Evolutionary conservation across 1,140 invertebrate species (phyloP), one percentile per base, ranked within the genome.

Genomic region (Megalopta genalis): DNA sequence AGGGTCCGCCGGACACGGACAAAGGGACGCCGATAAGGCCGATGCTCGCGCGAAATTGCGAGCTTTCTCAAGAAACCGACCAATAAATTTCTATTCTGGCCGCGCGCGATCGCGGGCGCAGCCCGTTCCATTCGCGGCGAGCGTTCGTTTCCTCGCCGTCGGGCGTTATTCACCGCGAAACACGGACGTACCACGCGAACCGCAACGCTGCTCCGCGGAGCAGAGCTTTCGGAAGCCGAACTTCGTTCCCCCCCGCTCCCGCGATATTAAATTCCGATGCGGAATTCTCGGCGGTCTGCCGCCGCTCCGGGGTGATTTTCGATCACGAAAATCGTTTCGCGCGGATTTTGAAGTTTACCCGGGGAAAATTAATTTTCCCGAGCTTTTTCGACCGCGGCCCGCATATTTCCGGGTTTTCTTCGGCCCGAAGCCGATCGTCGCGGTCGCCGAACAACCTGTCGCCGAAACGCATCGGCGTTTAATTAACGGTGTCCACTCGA

Each of bases 401-500:
- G 54, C 9, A 57, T 57, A 5, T 57, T n/a, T 9, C 1, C 7
- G 21, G 8, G n/a, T n/a, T n/a, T 7, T 9, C 6, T n/a, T 6
- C 8, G 5, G 18, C 5, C 7, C 52, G 52, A 54, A 65, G 23
- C 39, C 63, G 63, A 3, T 21, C 46, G 14, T 2, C 21, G 5
- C 1, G 52, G 62, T 16, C 23, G 42, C n/a, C 37, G 16, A 59
- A 52, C 60, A 70, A 66, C 52, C 5, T 63, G 39, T 69, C 65
- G 68, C n/a, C 21, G 59, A 71, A 85, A 80, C 77, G 65, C 37
- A 49, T 78, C 73, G 73, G 54, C 83, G 68, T 81, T 84, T 77
- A 74, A 85, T 85, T 81, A 85, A 84, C 77, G 68, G 21, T 54
- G 18, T 27, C 59, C 82, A 81, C 70, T 75, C 77, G 82, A 84